phyloP scores from a whole-genome alignment of 2,113 vertebrate genomes.

The Eulemur rufifrons region DNA sequence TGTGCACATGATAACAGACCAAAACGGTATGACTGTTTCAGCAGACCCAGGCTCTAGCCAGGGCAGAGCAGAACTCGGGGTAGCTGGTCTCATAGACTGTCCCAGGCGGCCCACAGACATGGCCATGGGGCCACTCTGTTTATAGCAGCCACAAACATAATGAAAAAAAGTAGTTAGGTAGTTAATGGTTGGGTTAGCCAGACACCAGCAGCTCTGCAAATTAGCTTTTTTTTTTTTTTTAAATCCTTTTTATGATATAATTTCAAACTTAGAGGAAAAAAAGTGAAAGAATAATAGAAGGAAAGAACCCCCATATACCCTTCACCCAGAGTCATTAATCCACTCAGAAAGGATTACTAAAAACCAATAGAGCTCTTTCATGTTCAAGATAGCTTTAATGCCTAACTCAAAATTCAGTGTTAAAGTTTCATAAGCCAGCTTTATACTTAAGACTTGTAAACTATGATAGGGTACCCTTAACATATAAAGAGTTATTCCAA shows the following conservation, averaged over 20 bases:
- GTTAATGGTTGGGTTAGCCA: background rate
- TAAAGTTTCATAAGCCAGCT: background rate
- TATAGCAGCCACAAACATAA: background rate
- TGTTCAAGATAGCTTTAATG: background rate
- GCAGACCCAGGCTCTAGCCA: background rate
- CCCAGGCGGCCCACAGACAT: background rate
- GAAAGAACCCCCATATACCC: background rate
- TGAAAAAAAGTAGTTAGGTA: background rate
- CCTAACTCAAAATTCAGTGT: background rate
- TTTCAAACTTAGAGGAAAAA: background rate
- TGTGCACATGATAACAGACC: background rate
- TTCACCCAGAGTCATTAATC: background rate
- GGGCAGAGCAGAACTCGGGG: background rate
- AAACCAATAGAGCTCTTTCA: background rate
- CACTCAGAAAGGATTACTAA: background rate
- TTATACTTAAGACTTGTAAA: conserved; percentile 20
- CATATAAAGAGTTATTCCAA: background rate
- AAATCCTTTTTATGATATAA: background rate
- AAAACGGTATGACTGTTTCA: background rate
- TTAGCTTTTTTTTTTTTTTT: background rate
- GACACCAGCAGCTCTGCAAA: background rate
- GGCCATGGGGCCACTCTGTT: background rate
- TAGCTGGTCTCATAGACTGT: background rate
- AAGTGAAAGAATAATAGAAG: background rate
- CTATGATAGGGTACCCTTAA: background rate